Evolutionary conservation across 2,888 invertebrate species (phyloP), one percentile per base, ranked within the genome.

Genomic region (Drosophila meridiana): DNA sequence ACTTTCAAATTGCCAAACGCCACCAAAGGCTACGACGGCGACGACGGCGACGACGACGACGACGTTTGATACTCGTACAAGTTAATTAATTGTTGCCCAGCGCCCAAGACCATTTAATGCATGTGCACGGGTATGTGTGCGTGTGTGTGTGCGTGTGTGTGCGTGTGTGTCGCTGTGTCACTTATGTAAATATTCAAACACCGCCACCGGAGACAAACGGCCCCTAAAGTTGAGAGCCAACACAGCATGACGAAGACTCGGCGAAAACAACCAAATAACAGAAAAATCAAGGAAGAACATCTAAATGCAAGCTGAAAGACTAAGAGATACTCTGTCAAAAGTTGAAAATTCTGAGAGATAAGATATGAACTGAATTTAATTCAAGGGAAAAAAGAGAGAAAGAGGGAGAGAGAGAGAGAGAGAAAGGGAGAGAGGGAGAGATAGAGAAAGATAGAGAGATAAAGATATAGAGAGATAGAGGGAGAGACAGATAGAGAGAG

Each of bases 31-130:
- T 60, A 76, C 68, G 48, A 50, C 47, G 14, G 13, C 13, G 9
- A 36, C 36, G 47, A 43, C 26, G 47, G 53, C 78, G 14, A 13
- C 13, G 9, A 36, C 36, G 47, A 20, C 26, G 47, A 57, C 78
- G 69, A 59, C 70, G 70, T 89, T 89, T 90, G 87, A 88, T 89
- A 84, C 87, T 73, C 82, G 79, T 88, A 89, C 91, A 89, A 89
- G 91, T 89, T 89, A 90, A 89, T 89, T 89, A 89, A 89, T 91
- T 89, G 91, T 89, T 82, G 86, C 88, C 74, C 79, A 77, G 52
- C 53, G 57, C 63, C 63, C 68, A 68, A 68, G 43, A 65, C 48
- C 65, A 58, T 62, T 56, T 52, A 45, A 47, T 63, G 61, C 76
- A 45, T 8, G 45, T 45, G 14, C 34, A 30, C 47, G 30, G 2